Evolutionary conservation across 2,888 invertebrate genomes (phyloP).

Genomic region (Clivina fossor): DNA sequence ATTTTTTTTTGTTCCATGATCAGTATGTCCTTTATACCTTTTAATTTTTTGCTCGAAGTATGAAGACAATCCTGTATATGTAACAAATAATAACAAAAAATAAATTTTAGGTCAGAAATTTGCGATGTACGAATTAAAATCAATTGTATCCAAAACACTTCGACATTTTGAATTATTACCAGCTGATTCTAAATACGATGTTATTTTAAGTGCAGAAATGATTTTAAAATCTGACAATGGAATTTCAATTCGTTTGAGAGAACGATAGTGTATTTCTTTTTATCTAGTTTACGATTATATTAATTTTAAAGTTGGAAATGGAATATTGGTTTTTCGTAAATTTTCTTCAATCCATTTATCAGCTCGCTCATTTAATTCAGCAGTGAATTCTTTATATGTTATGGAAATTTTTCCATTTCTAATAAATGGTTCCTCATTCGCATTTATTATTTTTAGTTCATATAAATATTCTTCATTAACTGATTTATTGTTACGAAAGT

Average conservation of each 20-base stretch:
- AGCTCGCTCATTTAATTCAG: conserved; percentile 65
- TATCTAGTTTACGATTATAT: too few species aligned
- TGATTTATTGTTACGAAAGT: conserved; percentile 78
- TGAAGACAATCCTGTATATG: too few species aligned
- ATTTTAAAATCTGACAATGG: conserved; percentile 14
- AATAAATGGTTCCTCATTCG: conserved; percentile 65
- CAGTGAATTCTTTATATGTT: conserved; percentile 72
- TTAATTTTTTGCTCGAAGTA: too few species aligned
- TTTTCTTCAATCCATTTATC: conserved; percentile 71
- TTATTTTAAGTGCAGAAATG: conserved; percentile 6
- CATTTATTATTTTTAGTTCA: conserved; percentile 61
- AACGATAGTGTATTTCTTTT: too few species aligned
- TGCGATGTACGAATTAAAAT: conserved; percentile 12
- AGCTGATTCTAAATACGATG: conserved; percentile 20
- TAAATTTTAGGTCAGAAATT: conserved; percentile 18
- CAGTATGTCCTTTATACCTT: too few species aligned
- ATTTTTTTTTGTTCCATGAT: too few species aligned
- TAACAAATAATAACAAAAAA: conserved; percentile 1
- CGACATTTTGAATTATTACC: conserved; percentile 17
- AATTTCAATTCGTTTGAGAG: conserved; percentile 13
- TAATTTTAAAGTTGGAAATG: conserved; percentile 61
- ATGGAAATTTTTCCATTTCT: conserved; percentile 68
- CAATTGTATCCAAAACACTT: conserved; percentile 15
- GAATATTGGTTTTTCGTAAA: conserved; percentile 61
- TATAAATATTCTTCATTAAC: conserved; percentile 71